phyloP scores from a whole-genome alignment of 1,140 invertebrate genomes.

The Drosophila mayri region DNA sequence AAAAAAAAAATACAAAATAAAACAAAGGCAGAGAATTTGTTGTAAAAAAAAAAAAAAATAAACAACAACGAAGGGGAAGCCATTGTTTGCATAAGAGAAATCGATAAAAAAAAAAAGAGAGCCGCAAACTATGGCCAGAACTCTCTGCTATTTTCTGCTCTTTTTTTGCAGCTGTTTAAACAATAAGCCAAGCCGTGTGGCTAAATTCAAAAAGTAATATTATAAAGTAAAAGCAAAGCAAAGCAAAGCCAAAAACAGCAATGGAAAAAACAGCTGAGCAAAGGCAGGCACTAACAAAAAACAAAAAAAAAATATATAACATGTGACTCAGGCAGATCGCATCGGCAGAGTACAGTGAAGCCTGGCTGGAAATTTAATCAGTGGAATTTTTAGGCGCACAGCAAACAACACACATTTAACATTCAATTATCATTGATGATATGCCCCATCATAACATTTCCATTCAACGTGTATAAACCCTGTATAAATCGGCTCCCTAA shows the following conservation, averaged over 20 bases:
- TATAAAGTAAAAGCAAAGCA: slow-evolving; percentile 29
- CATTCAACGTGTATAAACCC: slow-evolving; percentile 1
- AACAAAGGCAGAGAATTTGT: slow-evolving; percentile 5
- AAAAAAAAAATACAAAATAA: slow-evolving; percentile 9
- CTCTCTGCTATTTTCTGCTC: slow-evolving; percentile 3
- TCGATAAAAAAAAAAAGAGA: slow-evolving; percentile 18
- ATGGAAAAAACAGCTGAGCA: slow-evolving; percentile 22
- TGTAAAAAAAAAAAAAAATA: background rate
- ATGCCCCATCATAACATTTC: background rate
- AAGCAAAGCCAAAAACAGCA: slow-evolving; percentile 1
- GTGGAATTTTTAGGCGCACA: background rate
- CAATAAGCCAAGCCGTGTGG: slow-evolving; percentile 2
- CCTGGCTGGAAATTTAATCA: background rate
- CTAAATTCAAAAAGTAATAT: background rate
- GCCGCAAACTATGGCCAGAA: background rate
- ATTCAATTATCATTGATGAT: slow-evolving; percentile 20
- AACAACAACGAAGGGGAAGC: background rate
- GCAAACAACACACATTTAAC: background rate
- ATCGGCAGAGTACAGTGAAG: slow-evolving; percentile 4
- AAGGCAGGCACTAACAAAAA: slow-evolving; percentile 4
- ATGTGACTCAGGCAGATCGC: slow-evolving; percentile 7
- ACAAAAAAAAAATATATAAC: slow-evolving; percentile 4
- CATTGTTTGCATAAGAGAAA: slow-evolving; percentile 22
- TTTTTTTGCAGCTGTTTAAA: slow-evolving; percentile 23
- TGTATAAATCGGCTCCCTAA: background rate